These are phyloP conservation scores for Drosophila lutescens DNA, from an alignment of 2,888 invertebrate genomes.

Conservation along the genomic window DNA sequence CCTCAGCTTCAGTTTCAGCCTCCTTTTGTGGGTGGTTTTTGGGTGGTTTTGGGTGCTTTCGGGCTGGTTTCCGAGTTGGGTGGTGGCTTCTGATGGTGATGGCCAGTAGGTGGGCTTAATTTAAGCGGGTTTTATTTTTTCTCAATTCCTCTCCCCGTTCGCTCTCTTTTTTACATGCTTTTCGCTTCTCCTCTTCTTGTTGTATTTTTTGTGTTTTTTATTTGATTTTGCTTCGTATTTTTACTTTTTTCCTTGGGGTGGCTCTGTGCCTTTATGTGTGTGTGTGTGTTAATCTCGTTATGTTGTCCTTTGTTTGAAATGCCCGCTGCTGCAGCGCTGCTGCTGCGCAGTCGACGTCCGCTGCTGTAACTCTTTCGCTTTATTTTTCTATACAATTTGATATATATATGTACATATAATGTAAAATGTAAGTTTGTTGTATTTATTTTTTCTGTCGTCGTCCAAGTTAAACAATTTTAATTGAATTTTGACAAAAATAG, in stretches of 20 bases:
- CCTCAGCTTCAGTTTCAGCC: constrained; percentile 53
- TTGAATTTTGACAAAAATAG: constrained; percentile 75
- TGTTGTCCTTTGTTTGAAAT: constrained; percentile 79
- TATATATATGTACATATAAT: constrained; percentile 57
- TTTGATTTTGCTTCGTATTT: constrained; percentile 64
- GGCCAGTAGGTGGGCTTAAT: constrained; percentile 74
- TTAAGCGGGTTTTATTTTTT: constrained; percentile 81
- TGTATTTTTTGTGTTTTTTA: constrained; percentile 65
- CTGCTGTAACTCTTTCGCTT: constrained; percentile 68
- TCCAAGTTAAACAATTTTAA: constrained; percentile 74
- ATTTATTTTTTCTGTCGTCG: constrained; percentile 29
- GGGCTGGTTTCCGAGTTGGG: constrained; percentile 25
- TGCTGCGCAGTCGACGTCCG: constrained; percentile 52
- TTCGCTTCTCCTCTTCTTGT: constrained; percentile 10
- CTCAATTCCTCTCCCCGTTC: constrained; percentile 69
- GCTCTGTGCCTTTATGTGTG: constrained; percentile 20
- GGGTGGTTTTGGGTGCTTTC: constrained; percentile 18
- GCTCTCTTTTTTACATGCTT: constrained; percentile 32
- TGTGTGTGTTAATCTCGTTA: constrained; percentile 74
- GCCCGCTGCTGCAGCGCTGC: constrained; percentile 62
- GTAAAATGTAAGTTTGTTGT: constrained; percentile 57
- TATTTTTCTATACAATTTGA: constrained; percentile 53
- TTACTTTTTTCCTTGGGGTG: constrained; percentile 52
- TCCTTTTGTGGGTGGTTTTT: constrained; percentile 43
- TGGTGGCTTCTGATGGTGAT: constrained; percentile 38